These are phyloP conservation scores for Thamnophis sirtalis DNA, from an alignment of 2,113 vertebrate species.

Conservation along the genomic window DNA sequence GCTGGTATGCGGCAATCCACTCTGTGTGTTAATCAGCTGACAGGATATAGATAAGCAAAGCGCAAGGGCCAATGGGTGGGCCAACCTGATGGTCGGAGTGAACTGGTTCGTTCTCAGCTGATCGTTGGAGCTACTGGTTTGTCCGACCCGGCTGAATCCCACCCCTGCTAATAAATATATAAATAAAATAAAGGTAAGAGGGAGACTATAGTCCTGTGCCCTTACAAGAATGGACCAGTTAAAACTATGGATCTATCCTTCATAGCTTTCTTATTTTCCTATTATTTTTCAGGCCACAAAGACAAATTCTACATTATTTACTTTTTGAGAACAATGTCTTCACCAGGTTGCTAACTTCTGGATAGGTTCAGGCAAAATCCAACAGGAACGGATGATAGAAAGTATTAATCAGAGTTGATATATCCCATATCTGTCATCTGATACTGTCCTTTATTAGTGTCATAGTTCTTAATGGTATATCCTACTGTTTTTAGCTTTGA, in stretches of 20 bases:
- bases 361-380: neutral
- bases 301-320: neutral
- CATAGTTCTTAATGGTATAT: neutral
- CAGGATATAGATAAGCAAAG: no score
- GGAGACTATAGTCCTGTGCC: neutral
- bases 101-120: no score
- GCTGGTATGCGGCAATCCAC: no score
- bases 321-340: neutral
- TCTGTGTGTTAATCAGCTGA: no score
- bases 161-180: no score
- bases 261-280: neutral
- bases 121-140: no score
- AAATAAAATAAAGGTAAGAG: neutral
- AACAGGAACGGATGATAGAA: neutral
- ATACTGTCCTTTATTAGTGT: neutral
- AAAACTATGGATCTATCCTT: neutral
- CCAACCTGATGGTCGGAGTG: no score
- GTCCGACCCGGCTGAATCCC: no score
- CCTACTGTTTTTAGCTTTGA: neutral
- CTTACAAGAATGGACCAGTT: neutral
- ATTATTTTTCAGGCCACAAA: neutral
- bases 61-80: no score
- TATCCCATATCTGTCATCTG: neutral
- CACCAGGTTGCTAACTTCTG: neutral
- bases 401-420: neutral